phyloP scores from a whole-genome alignment of 2,113 vertebrate genomes.

The Uria lomvia region DNA sequence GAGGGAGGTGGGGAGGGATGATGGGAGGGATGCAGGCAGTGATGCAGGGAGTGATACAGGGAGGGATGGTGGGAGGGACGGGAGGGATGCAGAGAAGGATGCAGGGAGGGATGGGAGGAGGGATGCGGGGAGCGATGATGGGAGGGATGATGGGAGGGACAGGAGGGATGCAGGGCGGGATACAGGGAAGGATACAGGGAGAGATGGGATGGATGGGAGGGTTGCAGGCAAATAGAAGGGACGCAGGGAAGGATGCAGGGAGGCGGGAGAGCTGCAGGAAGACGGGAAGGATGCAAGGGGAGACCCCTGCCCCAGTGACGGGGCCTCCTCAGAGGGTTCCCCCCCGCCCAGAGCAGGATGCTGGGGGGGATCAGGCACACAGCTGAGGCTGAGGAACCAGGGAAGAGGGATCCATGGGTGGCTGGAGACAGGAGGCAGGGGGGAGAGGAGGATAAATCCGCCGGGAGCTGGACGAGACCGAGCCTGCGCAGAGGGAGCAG shows the following conservation, averaged over 20 bases:
- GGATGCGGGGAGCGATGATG: neutral
- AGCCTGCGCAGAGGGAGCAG: neutral
- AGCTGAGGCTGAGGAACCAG: rapidly evolving
- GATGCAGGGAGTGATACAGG: neutral
- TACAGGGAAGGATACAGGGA: neutral
- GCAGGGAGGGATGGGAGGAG: no score
- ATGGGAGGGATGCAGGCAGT: neutral
- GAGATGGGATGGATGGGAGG: neutral
- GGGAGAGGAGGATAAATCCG: neutral
- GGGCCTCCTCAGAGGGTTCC: neutral
- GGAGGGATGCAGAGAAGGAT: neutral
- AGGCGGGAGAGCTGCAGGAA: neutral
- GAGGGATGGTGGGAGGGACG: neutral
- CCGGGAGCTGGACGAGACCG: neutral
- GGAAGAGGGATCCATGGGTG: neutral
- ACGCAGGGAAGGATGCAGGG: neutral
- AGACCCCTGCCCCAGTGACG: neutral
- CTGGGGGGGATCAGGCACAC: neutral
- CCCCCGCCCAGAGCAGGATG: rapidly evolving
- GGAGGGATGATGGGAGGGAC: neutral
- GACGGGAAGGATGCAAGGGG: neutral
- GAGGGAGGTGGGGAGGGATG: neutral
- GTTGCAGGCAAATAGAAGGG: neutral
- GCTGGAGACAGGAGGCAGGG: neutral
- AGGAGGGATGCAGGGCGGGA: neutral